These are phyloP conservation scores for Brevimyrus niger DNA, from an alignment of 2,113 vertebrate genomes.

Conservation along the genomic window DNA sequence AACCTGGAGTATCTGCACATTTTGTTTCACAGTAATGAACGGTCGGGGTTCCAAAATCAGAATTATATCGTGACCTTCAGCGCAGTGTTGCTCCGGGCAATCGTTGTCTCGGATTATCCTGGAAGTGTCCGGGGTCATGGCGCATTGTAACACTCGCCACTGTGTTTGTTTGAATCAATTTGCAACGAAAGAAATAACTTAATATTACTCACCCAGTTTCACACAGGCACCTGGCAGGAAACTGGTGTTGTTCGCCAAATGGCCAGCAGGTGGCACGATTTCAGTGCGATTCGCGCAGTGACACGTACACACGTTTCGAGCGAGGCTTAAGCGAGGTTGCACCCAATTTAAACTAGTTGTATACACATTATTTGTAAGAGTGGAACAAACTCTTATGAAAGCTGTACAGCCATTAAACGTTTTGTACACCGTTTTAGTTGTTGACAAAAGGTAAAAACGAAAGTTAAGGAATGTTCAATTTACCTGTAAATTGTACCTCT, in stretches of 20 bases:
- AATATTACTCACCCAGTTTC: neutral
- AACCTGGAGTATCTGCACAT: slow-evolving; percentile 35
- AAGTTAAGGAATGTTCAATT: slow-evolving; percentile 65
- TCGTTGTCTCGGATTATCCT: neutral
- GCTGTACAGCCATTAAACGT: slow-evolving; percentile 65
- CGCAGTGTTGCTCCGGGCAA: neutral
- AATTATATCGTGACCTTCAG: slow-evolving; percentile 42
- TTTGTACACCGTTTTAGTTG: slow-evolving; percentile 70
- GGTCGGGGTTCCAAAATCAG: slow-evolving; percentile 30
- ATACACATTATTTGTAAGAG: slow-evolving; percentile 51
- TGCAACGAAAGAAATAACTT: neutral
- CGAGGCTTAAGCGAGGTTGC: slow-evolving; percentile 49
- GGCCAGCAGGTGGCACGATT: slow-evolving; percentile 40
- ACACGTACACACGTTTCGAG: slow-evolving; percentile 32
- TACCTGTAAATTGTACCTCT: slow-evolving; percentile 80
- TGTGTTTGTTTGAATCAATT: neutral
- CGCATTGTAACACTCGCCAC: neutral
- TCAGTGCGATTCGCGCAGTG: slow-evolving; percentile 35
- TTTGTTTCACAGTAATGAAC: slow-evolving; percentile 39
- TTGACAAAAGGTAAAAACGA: slow-evolving; percentile 38
- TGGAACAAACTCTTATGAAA: slow-evolving; percentile 53
- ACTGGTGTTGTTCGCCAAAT: slow-evolving; percentile 41
- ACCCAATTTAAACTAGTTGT: slow-evolving; percentile 50
- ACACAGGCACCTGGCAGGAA: neutral
- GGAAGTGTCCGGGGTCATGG: slow-evolving; percentile 12